These are phyloP conservation scores for Eleginops maclovinus DNA, from an alignment of 2,113 vertebrate genomes.

Conservation along the genomic window DNA sequence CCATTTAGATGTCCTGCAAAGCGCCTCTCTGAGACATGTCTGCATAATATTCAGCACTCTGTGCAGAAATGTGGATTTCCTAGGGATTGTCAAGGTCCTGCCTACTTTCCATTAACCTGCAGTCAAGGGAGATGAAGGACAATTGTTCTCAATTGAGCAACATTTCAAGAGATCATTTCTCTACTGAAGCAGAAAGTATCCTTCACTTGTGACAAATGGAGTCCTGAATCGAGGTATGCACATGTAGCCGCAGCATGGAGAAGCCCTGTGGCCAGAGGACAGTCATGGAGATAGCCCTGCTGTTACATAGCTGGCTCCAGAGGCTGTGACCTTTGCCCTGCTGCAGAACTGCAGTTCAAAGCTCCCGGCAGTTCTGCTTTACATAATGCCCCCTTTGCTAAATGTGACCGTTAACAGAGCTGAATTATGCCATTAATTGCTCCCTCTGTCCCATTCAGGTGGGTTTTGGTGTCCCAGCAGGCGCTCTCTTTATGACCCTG, in stretches of 20 bases:
- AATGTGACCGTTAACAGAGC: slow-evolving; percentile 9
- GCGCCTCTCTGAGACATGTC: slow-evolving; percentile 16
- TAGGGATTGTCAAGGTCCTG: slow-evolving; percentile 53
- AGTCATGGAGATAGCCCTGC: slow-evolving; percentile 41
- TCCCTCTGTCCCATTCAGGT: slow-evolving; percentile 28
- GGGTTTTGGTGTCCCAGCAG: slow-evolving; percentile 32
- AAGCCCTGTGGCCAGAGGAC: slow-evolving; percentile 46
- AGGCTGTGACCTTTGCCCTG: slow-evolving; percentile 51
- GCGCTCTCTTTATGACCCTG: slow-evolving; percentile 23
- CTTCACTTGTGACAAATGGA: neutral
- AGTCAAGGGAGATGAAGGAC: slow-evolving; percentile 47
- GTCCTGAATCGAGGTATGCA: neutral
- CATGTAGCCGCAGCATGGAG: slow-evolving; percentile 1
- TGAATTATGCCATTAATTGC: slow-evolving; percentile 30
- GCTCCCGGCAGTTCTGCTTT: slow-evolving; percentile 29
- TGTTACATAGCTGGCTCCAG: slow-evolving; percentile 57
- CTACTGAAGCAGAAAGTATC: slow-evolving; percentile 31
- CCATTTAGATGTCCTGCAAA: slow-evolving; percentile 23
- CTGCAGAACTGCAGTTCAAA: slow-evolving; percentile 45
- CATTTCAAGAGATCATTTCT: slow-evolving; percentile 42
- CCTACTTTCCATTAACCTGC: slow-evolving; percentile 40
- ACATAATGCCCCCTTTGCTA: slow-evolving; percentile 31
- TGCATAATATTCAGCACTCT: slow-evolving; percentile 64
- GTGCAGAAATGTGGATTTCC: slow-evolving; percentile 67
- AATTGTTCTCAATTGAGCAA: slow-evolving; percentile 22